Conservation (phyloP, 2,888 invertebrate species). For the Cheilosia scutellata region DNA sequence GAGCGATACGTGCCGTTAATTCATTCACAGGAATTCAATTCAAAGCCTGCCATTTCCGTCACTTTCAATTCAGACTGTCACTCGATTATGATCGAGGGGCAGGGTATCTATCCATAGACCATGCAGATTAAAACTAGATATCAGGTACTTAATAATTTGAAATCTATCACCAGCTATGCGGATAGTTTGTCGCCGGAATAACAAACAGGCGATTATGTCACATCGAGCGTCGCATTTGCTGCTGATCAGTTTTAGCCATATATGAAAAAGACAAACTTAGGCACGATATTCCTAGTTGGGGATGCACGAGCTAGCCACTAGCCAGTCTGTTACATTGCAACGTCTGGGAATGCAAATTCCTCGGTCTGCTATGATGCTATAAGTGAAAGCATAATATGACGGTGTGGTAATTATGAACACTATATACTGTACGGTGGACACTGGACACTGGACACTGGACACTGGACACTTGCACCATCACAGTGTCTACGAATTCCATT, state of each 20-base stretch:
- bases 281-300: conserved; percentile 29
- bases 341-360: conserved; percentile 68
- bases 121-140: conserved; percentile 36
- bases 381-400: conserved; percentile 61
- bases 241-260: conserved; percentile 28
- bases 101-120: not conserved
- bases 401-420: conserved; percentile 64
- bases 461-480: conserved; percentile 57
- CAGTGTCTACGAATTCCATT: conserved; percentile 27
- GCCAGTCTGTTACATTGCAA: conserved; percentile 12
- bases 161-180: conserved; percentile 66
- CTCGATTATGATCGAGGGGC: conserved; percentile 34
- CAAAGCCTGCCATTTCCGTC: conserved; percentile 68
- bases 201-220: conserved; percentile 70
- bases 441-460: conserved; percentile 55
- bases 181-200: conserved; percentile 66
- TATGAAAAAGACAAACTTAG: conserved; percentile 7
- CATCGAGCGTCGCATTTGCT: not conserved
- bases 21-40: conserved; percentile 55
- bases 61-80: conserved; percentile 74
- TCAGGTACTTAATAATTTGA: conserved; percentile 51
- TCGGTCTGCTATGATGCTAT: conserved; percentile 2
- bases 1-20: conserved; percentile 61
- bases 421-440: conserved; percentile 38
- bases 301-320: conserved; percentile 27